phyloP scores from a whole-genome alignment of 2,888 invertebrate species.

The Chrysopilus asiliformis region DNA sequence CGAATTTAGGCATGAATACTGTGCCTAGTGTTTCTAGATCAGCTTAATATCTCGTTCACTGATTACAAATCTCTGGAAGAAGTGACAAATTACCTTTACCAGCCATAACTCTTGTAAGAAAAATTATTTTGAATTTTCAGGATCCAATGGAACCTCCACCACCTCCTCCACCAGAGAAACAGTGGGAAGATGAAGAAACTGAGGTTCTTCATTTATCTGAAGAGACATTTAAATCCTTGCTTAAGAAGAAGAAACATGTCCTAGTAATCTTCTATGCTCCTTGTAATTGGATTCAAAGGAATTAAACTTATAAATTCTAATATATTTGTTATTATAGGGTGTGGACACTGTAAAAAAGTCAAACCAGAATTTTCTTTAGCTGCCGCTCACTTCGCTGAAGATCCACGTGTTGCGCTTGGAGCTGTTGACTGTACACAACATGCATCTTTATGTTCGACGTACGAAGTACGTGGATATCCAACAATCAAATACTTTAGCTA shows the following conservation, averaged over 20 bases:
- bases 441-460: conserved; percentile 47
- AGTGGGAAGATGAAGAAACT: conserved; percentile 64
- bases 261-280: conserved; percentile 88
- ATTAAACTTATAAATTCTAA: neutral
- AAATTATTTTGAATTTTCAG: conserved; percentile 21
- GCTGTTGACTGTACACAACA: conserved; percentile 71
- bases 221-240: conserved; percentile 53
- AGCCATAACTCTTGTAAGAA: no score
- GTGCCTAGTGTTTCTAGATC: no score
- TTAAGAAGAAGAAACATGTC: conserved; percentile 77
- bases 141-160: conserved; percentile 74
- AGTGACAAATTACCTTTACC: no score
- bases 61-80: no score
- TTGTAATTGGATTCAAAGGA: conserved; percentile 41
- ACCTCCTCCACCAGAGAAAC: conserved; percentile 65
- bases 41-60: no score
- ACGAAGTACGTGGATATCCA: conserved; percentile 71
- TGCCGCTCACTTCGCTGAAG: conserved; percentile 64
- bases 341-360: conserved; percentile 78
- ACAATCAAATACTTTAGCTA: conserved; percentile 77
- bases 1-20: no score
- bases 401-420: conserved; percentile 61
- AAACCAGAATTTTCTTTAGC: conserved; percentile 64
- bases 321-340: conserved; percentile 46
- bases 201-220: conserved; percentile 65